These are phyloP conservation scores for Thereva nobilitata DNA, from an alignment of 2,888 invertebrate genomes.

Conservation along the genomic window DNA sequence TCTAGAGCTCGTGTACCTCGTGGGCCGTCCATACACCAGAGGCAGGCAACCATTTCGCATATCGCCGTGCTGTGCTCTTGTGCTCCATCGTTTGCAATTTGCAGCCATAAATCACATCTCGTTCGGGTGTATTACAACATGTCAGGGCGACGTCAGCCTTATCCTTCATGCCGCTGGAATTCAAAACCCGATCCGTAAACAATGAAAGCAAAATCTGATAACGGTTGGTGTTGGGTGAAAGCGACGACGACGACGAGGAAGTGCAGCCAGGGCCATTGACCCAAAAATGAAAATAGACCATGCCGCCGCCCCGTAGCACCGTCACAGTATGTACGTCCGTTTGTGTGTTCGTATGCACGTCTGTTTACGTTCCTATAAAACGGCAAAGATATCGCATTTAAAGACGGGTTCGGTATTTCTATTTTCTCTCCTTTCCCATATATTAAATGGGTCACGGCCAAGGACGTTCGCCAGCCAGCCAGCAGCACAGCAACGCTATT, in stretches of 20 bases:
- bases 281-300: slow-evolving; percentile 35
- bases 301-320: slow-evolving; percentile 7
- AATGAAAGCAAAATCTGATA: slow-evolving; percentile 35
- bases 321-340: slow-evolving; percentile 3
- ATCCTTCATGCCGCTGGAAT: slow-evolving; percentile 34
- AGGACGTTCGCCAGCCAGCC: slow-evolving; percentile 33
- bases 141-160: slow-evolving; percentile 10
- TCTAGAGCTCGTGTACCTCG: too few species aligned
- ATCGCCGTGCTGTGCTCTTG: neutral
- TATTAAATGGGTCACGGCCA: slow-evolving; percentile 35
- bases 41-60: too few species aligned
- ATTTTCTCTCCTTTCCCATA: slow-evolving; percentile 35
- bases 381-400: slow-evolving; percentile 35
- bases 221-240: slow-evolving; percentile 18
- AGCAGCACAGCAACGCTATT: slow-evolving; percentile 39
- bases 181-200: slow-evolving; percentile 35
- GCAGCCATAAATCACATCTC: slow-evolving; percentile 34
- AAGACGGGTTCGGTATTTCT: slow-evolving; percentile 29
- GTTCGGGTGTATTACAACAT: slow-evolving; percentile 4
- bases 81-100: slow-evolving; percentile 29
- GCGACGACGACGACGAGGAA: slow-evolving; percentile 18
- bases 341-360: slow-evolving; percentile 27
- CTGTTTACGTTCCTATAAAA: slow-evolving; percentile 35
- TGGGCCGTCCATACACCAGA: too few species aligned
- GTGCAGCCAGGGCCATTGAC: slow-evolving; percentile 33